Evolutionary conservation across 2,888 invertebrate species (phyloP), one percentile per base, ranked within the genome.

Genomic region (Temnothorax unifasciatus): DNA sequence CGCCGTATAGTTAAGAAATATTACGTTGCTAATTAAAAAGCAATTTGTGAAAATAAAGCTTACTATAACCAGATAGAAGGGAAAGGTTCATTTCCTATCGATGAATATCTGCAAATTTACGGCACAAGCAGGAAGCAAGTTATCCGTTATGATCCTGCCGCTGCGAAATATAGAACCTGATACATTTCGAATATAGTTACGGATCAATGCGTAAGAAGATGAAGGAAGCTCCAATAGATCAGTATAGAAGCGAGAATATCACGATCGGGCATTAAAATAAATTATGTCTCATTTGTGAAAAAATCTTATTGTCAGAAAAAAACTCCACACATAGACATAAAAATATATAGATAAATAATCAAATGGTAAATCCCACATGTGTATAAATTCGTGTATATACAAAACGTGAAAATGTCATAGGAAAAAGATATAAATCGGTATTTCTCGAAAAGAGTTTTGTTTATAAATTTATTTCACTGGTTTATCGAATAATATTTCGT

Each of bases 141-240:
- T 59, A 47, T 25, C 34, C 2, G 21, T 59, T 59, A 68, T 6
- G 6, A 21, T 44, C 21, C 34, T 64, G 52, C 50, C 75, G 34
- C 66, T 77, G 34, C 44, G 59, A 79, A 79, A 61, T 38, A 47
- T 59, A 71, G 47, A 71, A 50, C 18, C 47, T 25, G 47, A 79
- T 59, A 57, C 6, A 59, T 79, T 47, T 79, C 47, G 8, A 79
- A 79, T 50, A 50, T 15, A 41, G 68, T 73, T 59, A 79, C 59
- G 47, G 47, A 71, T 79, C 73, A 59, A 47, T 59, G 59, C 38
- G 64, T 25, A 34, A 79, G 25, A 47, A 73, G 18, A 61, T 73
- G 71, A 59, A 47, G 47, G 21, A 59, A 63, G 63, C 29, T 59
- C 21, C 34, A 38, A 18, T 13, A 21, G 11, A 59, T 34, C 71